A percentile compares a stretch with the other conserved stretches of the same genome.
Evolutionary conservation across 1,140 invertebrate species (phyloP).

Genomic region (Drosophila willistoni): DNA sequence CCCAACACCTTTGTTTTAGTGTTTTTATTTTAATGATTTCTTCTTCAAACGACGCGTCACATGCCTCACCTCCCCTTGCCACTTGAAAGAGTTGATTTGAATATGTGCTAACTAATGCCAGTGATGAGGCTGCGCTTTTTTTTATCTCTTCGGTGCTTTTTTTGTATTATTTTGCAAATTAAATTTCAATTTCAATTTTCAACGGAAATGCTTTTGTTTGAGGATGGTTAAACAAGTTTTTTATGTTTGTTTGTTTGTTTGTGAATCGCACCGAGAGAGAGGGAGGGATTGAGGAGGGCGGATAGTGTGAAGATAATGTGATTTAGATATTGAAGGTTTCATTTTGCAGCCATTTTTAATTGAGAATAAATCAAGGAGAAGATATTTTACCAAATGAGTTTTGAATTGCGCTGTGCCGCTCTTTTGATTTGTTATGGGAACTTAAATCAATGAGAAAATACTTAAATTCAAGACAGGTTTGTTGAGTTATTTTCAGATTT

Average conservation of each 20-base stretch:
- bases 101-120: slow-evolving; percentile 76
- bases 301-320: slow-evolving; percentile 24
- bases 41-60: slow-evolving; percentile 9
- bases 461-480: neutral
- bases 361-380: slow-evolving; percentile 24
- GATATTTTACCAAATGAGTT: slow-evolving; percentile 5
- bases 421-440: neutral
- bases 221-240: slow-evolving; percentile 20
- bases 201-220: slow-evolving; percentile 48
- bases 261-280: neutral
- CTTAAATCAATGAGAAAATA: neutral
- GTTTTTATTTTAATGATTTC: slow-evolving; percentile 78
- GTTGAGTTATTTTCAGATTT: neutral
- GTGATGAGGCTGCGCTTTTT: slow-evolving; percentile 51
- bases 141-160: slow-evolving; percentile 16
- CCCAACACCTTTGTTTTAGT: slow-evolving; percentile 58
- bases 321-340: slow-evolving; percentile 17
- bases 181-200: slow-evolving; percentile 73
- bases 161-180: slow-evolving; percentile 52
- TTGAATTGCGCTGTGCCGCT: neutral
- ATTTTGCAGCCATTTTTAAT: slow-evolving; percentile 1
- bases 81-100: slow-evolving; percentile 66
- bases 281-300: neutral
- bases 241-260: slow-evolving; percentile 3
- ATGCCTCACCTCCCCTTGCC: slow-evolving; percentile 19